These are phyloP conservation scores for Pongo abelii DNA, from an alignment of 2,113 vertebrate genomes.

Conservation along the genomic window DNA sequence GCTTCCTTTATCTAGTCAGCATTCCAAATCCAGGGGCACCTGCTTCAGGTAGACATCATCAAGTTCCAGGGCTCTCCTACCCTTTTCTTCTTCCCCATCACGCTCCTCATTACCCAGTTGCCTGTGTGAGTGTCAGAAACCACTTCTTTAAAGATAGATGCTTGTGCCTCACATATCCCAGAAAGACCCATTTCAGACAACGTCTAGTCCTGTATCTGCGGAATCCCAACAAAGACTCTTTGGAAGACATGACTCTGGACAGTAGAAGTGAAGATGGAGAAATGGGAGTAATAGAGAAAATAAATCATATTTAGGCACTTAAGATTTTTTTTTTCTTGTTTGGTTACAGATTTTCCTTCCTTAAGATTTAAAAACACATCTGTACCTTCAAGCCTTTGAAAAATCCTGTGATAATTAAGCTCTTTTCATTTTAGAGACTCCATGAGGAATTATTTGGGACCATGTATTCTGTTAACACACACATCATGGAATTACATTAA, in stretches of 20 bases:
- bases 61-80: neutral
- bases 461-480: neutral
- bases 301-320: neutral
- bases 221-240: neutral
- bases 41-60: neutral
- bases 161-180: neutral
- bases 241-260: neutral
- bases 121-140: neutral
- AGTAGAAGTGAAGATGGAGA: neutral
- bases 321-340: neutral
- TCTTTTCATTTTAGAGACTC: neutral
- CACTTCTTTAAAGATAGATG: neutral
- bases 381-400: neutral
- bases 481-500: neutral
- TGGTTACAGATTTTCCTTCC: neutral
- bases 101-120: no score
- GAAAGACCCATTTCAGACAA: neutral
- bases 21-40: neutral
- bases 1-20: neutral
- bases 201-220: neutral
- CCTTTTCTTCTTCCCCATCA: neutral
- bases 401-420: neutral
- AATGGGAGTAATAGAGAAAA: neutral
- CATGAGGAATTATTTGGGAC: neutral
- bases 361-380: neutral